Percentiles rank a stretch among this genome's conserved stretches.
Evolutionary conservation across 2,797 vertebrate species (phyloP).

Genomic region (Crypturellus tataupa): DNA sequence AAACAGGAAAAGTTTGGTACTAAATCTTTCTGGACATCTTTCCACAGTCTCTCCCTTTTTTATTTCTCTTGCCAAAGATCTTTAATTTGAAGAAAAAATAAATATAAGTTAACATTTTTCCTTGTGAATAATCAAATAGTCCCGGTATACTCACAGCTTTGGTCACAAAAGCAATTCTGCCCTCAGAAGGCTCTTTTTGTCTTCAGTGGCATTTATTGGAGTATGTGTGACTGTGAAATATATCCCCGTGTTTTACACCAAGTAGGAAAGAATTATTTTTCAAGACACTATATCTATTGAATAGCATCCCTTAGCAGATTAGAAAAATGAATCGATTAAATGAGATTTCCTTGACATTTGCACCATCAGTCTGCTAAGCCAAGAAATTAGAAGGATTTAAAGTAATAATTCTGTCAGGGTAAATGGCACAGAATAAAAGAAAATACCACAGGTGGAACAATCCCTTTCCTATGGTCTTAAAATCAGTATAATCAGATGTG

Average conservation of each 20-base stretch:
- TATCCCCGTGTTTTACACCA: not conserved
- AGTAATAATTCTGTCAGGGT: not conserved
- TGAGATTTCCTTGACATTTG: not conserved
- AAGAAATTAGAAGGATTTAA: not conserved
- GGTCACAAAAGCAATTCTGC: not conserved
- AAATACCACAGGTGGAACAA: not conserved
- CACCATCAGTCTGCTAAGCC: not conserved
- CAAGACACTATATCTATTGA: not conserved
- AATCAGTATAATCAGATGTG: not conserved
- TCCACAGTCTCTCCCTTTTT: not conserved
- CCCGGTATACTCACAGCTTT: not conserved
- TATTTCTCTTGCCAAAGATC: not conserved
- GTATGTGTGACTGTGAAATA: not conserved
- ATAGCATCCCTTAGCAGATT: not conserved
- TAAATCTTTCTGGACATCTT: slow-evolving; percentile 18
- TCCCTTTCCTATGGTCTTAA: not conserved
- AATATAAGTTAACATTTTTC: not conserved
- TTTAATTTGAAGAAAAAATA: not conserved
- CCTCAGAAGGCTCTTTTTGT: not conserved
- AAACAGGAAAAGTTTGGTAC: not conserved
- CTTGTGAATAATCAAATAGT: not conserved
- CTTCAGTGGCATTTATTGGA: not conserved
- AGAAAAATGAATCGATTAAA: not conserved
- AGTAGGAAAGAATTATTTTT: not conserved
- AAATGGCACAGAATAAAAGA: not conserved